Base-by-base conservation (phyloP, 2,888 invertebrate genomes). In the Tuberolachnus salignus region DNA sequence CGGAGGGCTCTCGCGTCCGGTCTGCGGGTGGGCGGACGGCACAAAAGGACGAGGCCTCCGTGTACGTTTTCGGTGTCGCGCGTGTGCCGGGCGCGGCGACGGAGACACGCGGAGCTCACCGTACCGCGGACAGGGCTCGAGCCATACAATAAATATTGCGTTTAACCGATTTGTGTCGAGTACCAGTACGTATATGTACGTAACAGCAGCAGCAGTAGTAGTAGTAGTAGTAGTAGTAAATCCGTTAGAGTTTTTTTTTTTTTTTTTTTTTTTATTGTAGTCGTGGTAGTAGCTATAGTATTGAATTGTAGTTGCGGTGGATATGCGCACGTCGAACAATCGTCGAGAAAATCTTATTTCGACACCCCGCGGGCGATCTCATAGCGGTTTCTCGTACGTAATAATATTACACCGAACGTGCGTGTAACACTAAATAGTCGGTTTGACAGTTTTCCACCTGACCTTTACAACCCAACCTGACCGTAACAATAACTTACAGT, bases 131-230 rank as follows among this genome's bases (percentile, higher is more conserved):
- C 69, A 34, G 23, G 55, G 44, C 8, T n/a, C 44, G 26, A n/a
- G 9, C 34, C n/a, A n/a, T 70, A 23, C 70, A 44, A 51, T 75
- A 51, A 61, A 10, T 49, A 75, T 75, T 26, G 26, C 42, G 26
- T 66, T 74, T 26, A 55, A 75, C 55, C 57, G 66, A 66, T 75
- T 75, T 53, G 21, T 44, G 57, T 26, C 74, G 11, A 57, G 26
- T 26, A 26, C 16, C n/a, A 19, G 19, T 34, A 34, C 34, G 34
- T 49, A 66, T 16, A 3, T 61, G 21, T 9, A 26, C 10, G n/a
- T 26, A 34, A 26, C 9, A 23, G 16, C n/a, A 11, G 26, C 23
- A 26, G 0, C 1, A n/a, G n/a, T 4, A 26, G 23, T 67, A 26
- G 11, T 49, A 49, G 23, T 46, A 21, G 16, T 46, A 46, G 1